Evolutionary conservation across 2,888 invertebrate species (phyloP), one percentile per base, ranked within the genome.

Genomic region (Tetranychus truncatus): DNA sequence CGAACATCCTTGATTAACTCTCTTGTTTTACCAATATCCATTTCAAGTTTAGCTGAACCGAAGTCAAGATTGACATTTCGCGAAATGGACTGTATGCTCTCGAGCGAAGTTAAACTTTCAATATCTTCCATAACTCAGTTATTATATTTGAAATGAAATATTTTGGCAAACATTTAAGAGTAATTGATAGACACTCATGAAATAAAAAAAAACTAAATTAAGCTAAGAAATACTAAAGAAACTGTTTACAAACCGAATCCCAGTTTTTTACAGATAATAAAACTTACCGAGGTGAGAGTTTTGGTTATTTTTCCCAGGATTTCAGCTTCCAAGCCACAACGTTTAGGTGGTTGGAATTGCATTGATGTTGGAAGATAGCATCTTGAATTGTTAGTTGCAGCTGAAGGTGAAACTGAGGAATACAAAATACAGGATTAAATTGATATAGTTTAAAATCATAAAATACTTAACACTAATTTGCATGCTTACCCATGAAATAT

Each of bases 331-430:
- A 77, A 75, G n/a, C 76, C 75, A 74, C 77, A 77, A n/a, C 77
- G 44, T 77, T 79, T 83, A 80, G 80, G 84, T 79, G 85, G 84
- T 81, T 80, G 82, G 74, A 84, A 81, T 84, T 90, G 90, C 80
- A 91, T 83, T 81, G 92, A 92, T 0, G 88, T 86, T 44, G 93
- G 93, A 80, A 94, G 85, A 84, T 92, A 94, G 73, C 78, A 77
- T 76, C 80, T 81, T 18, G 78, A 74, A 72, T 80, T 79, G 66
- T 78, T 77, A 11, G 78, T 76, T 21, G 74, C 44, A 18, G 75
- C 75, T 18, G 69, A 66, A 18, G 75, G 18, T 6, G 76, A 77
- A 15, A 74, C 74, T 72, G 45, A 7, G 5, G 20, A 73, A 21
- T 34, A 34, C 1, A 55, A 55, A 55, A 55, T 15, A 6, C 0